These are phyloP conservation scores for Micrastur ruficollis DNA, from an alignment of 2,797 vertebrate genomes.

Conservation along the genomic window DNA sequence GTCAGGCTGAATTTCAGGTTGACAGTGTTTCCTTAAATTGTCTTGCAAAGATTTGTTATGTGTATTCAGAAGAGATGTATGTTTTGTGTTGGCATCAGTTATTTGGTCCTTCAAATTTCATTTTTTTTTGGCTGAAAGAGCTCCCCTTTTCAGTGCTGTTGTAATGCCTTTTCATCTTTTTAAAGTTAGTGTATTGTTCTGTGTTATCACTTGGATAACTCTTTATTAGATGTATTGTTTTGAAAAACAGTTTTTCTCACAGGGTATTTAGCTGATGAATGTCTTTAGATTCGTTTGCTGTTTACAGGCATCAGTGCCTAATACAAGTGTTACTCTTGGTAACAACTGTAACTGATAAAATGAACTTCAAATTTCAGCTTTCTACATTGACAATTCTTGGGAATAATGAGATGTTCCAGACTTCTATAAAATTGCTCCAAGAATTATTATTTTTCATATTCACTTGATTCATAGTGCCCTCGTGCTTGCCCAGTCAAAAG, in stretches of 20 bases:
- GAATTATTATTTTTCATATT: not conserved
- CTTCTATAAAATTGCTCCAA: not conserved
- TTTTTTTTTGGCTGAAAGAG: not conserved
- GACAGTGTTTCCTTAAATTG: not conserved
- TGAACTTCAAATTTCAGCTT: not conserved
- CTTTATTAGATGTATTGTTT: not conserved
- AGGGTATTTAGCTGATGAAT: not conserved
- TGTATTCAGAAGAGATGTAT: rapidly evolving
- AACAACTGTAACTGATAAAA: not conserved
- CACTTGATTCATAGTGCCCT: not conserved
- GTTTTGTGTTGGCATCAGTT: not conserved
- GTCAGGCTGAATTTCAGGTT: not conserved
- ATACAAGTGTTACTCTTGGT: not conserved
- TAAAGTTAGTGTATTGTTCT: not conserved
- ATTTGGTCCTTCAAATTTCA: not conserved
- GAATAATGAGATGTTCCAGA: not conserved
- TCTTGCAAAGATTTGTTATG: not conserved
- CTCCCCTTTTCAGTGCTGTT: not conserved
- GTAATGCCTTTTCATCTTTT: not conserved
- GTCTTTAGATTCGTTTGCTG: not conserved
- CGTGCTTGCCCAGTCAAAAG: not conserved
- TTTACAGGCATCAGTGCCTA: not conserved
- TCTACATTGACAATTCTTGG: not conserved
- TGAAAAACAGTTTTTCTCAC: not conserved
- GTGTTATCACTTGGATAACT: not conserved